Conservation (phyloP, 2,113 vertebrate species). For the Tetrao urogallus region DNA sequence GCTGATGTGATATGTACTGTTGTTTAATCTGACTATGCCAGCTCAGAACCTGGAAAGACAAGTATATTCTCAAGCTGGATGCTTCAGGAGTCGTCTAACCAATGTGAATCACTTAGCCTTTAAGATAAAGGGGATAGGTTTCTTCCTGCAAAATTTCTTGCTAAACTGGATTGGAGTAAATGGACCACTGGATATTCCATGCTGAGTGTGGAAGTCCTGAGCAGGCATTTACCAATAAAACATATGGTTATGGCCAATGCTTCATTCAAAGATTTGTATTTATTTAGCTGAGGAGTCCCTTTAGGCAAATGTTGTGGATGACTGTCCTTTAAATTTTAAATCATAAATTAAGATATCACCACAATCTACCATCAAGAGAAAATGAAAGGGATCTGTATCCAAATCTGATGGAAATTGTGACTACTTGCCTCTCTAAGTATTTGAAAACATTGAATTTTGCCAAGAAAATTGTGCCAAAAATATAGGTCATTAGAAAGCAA, state of each 20-base stretch:
- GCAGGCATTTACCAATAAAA: background rate
- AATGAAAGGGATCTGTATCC: background rate
- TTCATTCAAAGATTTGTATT: background rate
- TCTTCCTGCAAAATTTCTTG: background rate
- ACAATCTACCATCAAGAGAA: background rate
- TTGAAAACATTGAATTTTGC: background rate
- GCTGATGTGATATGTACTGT: background rate
- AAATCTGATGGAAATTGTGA: background rate
- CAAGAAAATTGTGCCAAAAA: background rate
- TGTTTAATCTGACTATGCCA: constrained; percentile 9
- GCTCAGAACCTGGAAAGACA: background rate
- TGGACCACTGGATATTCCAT: background rate
- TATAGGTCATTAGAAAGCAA: background rate
- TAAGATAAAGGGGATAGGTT: background rate
- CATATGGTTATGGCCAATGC: background rate
- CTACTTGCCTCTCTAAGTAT: background rate
- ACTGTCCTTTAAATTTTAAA: background rate
- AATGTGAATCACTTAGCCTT: background rate
- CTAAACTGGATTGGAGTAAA: background rate
- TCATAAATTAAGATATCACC: background rate
- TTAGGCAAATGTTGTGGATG: background rate
- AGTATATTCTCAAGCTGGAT: background rate
- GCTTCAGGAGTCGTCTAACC: background rate
- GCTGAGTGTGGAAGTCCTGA: background rate
- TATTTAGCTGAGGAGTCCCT: background rate